A percentile compares a stretch with the other conserved stretches of the same genome.
Conservation (phyloP, 2,113 vertebrate genomes). For the Embiotoca jacksoni region DNA sequence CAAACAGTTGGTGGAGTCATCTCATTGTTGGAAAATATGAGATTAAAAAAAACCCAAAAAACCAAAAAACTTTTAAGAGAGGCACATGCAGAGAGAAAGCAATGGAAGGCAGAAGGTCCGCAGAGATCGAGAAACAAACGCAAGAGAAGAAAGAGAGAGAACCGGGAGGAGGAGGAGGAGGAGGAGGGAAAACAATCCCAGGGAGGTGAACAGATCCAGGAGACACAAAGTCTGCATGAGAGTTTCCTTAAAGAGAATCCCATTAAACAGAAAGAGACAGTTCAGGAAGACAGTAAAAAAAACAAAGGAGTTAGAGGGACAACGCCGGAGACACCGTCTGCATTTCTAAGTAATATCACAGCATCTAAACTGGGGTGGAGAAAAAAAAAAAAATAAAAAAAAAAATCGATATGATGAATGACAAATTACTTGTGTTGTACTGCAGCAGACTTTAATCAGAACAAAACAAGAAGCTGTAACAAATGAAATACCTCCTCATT, state of each 20-base stretch:
- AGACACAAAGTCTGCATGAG: slow-evolving; percentile 11
- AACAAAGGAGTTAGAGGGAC: background rate
- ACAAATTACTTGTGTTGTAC: background rate
- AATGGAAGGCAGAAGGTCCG: background rate
- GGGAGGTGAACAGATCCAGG: slow-evolving; percentile 1
- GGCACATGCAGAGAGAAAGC: too few relatives aligned
- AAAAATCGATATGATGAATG: background rate
- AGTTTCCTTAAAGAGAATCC: slow-evolving; percentile 33
- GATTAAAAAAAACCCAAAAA: too few relatives aligned
- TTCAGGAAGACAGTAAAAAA: slow-evolving; percentile 11
- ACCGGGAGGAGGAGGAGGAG: background rate
- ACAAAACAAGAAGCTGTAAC: too few relatives aligned
- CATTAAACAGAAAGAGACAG: slow-evolving; percentile 24
- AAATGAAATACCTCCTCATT: slow-evolving; percentile 89
- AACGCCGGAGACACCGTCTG: background rate
- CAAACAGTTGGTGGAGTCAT: background rate
- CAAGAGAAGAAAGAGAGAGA: background rate
- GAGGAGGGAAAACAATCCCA: slow-evolving; percentile 15
- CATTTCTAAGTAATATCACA: background rate
- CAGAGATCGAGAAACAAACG: background rate
- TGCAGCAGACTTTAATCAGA: too few relatives aligned
- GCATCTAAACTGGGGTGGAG: background rate
- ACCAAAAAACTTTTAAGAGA: background rate
- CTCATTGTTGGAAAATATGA: too few relatives aligned
- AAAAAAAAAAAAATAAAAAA: too few relatives aligned